Evolutionary conservation across 2,797 vertebrate species (phyloP), one percentile per base, ranked within the genome.

Genomic region (Remorina albescens): DNA sequence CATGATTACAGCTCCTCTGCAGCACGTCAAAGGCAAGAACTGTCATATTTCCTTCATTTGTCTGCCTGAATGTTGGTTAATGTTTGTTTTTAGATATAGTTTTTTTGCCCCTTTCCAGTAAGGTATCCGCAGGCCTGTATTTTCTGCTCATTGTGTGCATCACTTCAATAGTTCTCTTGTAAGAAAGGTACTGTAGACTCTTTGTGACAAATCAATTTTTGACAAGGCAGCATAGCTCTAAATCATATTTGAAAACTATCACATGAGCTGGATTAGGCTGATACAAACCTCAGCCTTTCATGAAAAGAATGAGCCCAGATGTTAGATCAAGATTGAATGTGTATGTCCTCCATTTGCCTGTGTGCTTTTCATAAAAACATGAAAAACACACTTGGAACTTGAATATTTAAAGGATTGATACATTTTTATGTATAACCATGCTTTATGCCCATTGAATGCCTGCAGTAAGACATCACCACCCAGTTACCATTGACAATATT

Each of bases 11-110:
- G n/a, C n/a, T n/a, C 54, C 72, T 53, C 39, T 66, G 30, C 32
- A 62, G 34, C 25, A 32, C 32, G 70, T 53, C 32, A 76, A 73
- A 54, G 66, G 36, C 61, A 70, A 39, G 26, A 12, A 46, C 42
- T n/a, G 19, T n/a, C 11, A 34, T 41, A 34, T 73, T 65, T 69
- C 34, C 7, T 41, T 30, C 1, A 6, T 70, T 67, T 68, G 26
- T 32, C 66, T 64, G 36, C 26, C 32, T 54, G 64, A 61, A 54
- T 76, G 58, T 66, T 46, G 36, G 72, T 34, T 65, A 69, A 50
- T 57, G 39, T 15, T 44, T 19, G 55, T 42, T 11, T 71, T 68
- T 28, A 70, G 8, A 21, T 10, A 37, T 21, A 2, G 4, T n/a
- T 49, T 54, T 34, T 59, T 9, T 16, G 42, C 15, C 37, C 13